Conservation (phyloP, 2,113 vertebrate genomes). For the Platycercus adscitus region DNA sequence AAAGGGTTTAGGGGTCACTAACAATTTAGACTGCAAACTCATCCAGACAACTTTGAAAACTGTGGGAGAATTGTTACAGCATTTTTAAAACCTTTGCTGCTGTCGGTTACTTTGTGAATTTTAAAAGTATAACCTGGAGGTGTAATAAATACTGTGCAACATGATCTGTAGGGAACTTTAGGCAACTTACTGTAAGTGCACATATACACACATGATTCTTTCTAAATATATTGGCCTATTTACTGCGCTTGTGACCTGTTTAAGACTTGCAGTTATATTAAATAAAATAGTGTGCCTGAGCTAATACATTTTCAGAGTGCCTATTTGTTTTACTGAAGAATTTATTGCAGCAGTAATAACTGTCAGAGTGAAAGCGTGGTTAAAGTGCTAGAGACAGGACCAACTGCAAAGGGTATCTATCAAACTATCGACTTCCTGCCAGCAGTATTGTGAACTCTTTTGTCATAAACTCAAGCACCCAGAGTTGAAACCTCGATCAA, state of each 20-base stretch:
- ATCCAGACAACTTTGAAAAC: not conserved
- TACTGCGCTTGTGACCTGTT: conserved; percentile 77
- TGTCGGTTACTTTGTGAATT: conserved; percentile 28
- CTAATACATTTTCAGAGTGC: conserved; percentile 85
- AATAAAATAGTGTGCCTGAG: conserved; percentile 85
- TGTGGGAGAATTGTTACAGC: not conserved
- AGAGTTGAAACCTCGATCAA: conserved; percentile 79
- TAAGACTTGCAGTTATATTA: conserved; percentile 87
- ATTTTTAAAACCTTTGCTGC: conserved; percentile 10
- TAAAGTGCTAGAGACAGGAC: conserved; percentile 85
- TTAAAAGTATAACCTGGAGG: conserved; percentile 46
- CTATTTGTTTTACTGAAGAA: conserved; percentile 87
- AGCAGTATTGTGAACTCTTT: conserved; percentile 84
- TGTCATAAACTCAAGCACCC: conserved; percentile 86
- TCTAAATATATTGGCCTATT: conserved; percentile 78
- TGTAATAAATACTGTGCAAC: conserved; percentile 37
- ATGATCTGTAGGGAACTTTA: conserved; percentile 39
- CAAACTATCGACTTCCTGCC: conserved; percentile 88
- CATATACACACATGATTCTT: conserved; percentile 34
- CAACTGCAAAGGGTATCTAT: conserved; percentile 84
- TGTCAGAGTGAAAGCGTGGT: conserved; percentile 85
- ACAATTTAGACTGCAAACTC: not conserved
- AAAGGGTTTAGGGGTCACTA: not conserved
- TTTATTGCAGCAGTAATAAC: conserved; percentile 94
- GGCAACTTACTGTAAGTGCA: not conserved